These are phyloP conservation scores for Steinernema khuongi DNA, from an alignment of 1,140 invertebrate species.

Conservation along the genomic window DNA sequence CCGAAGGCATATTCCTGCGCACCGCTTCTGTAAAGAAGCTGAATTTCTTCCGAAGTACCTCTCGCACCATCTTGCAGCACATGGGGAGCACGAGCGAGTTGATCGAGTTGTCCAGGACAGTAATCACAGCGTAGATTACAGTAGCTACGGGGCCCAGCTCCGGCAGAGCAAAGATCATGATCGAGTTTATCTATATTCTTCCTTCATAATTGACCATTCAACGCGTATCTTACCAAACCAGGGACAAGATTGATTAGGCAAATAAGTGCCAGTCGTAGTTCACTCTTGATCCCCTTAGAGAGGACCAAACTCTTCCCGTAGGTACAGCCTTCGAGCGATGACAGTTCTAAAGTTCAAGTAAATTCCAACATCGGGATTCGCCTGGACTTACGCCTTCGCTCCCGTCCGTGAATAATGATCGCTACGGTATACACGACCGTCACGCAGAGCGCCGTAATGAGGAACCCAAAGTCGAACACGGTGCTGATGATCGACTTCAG, in stretches of 20 bases:
- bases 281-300: neutral
- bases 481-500: neutral
- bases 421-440: neutral
- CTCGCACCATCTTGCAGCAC: neutral
- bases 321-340: neutral
- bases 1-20: too few species aligned
- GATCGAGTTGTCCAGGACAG: neutral
- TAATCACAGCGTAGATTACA: neutral
- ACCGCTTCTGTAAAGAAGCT: too few species aligned
- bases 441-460: neutral
- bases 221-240: neutral
- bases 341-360: neutral
- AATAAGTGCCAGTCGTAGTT: neutral
- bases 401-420: neutral
- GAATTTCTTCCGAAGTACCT: too few species aligned
- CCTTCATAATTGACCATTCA: neutral
- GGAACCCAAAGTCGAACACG: neutral
- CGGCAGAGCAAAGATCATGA: neutral
- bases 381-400: neutral
- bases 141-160: neutral
- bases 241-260: conserved; percentile 7
- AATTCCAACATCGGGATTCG: too few species aligned
- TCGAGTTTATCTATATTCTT: neutral
- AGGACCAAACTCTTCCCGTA: neutral
- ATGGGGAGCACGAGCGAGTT: neutral